These are phyloP conservation scores for Microctenopoma stevenorrisi DNA, from an alignment of 2,797 vertebrate species.

Conservation along the genomic window DNA sequence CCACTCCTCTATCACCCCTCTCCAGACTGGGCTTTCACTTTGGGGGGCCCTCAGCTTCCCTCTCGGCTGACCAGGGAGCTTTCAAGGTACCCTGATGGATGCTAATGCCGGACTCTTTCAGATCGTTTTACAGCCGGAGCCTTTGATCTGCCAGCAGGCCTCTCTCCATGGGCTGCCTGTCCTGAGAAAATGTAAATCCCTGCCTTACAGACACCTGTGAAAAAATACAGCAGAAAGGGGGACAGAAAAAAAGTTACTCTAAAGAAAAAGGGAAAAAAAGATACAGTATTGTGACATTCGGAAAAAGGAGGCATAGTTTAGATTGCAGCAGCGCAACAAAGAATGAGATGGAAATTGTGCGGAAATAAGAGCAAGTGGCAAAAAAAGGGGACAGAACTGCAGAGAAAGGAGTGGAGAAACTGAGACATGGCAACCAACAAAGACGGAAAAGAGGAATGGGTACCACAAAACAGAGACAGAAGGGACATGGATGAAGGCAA, in stretches of 20 bases:
- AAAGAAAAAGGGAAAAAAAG: slow-evolving; percentile 73
- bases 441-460: slow-evolving; percentile 75
- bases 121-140: slow-evolving; percentile 88
- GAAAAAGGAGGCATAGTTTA: slow-evolving; percentile 70
- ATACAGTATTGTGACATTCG: slow-evolving; percentile 78
- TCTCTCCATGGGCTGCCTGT: slow-evolving; percentile 83
- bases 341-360: slow-evolving; percentile 75
- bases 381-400: slow-evolving; percentile 41
- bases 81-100: slow-evolving; percentile 93
- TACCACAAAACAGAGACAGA: slow-evolving; percentile 67
- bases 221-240: slow-evolving; percentile 76
- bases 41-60: slow-evolving; percentile 88
- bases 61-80: slow-evolving; percentile 87
- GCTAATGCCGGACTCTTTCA: slow-evolving; percentile 90
- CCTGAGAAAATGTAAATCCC: slow-evolving; percentile 84
- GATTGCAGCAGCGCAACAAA: slow-evolving; percentile 65
- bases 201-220: slow-evolving; percentile 84
- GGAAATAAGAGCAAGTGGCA: slow-evolving; percentile 70
- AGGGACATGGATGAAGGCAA: slow-evolving; percentile 62
- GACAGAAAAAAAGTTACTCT: slow-evolving; percentile 74
- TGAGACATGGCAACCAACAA: slow-evolving; percentile 73
- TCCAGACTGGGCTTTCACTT: slow-evolving; percentile 88
- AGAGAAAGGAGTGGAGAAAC: slow-evolving; percentile 73
- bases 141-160: slow-evolving; percentile 92
- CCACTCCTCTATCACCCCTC: slow-evolving; percentile 75